Evolutionary conservation across 2,113 vertebrate genomes (phyloP).

Genomic region (Gobio gobio): DNA sequence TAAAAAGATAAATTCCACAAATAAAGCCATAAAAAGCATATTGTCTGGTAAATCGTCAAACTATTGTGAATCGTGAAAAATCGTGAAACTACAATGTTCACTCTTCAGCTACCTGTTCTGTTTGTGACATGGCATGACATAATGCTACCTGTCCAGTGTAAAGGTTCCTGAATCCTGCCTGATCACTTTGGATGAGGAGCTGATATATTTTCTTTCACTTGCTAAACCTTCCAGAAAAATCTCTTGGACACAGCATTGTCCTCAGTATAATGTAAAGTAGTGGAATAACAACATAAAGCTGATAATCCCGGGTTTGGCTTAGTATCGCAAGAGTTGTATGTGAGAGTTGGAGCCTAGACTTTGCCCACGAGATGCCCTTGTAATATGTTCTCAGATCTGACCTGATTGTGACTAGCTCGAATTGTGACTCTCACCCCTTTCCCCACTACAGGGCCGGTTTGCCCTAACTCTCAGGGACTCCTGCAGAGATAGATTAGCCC

Average conservation of each 20-base stretch:
- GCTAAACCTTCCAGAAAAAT: background rate
- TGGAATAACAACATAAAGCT: background rate
- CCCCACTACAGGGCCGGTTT: background rate
- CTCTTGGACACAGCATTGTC: background rate
- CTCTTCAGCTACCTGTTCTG: background rate
- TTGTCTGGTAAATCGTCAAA: background rate
- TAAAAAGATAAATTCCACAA: background rate
- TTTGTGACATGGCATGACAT: background rate
- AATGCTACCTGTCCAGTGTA: background rate
- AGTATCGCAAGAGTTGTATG: background rate
- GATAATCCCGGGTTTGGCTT: background rate
- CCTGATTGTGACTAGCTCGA: background rate
- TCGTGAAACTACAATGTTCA: background rate
- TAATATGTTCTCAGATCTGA: conserved; percentile 8
- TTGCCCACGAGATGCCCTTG: background rate
- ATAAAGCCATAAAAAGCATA: background rate
- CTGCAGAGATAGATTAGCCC: conserved; percentile 58
- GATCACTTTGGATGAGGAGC: background rate
- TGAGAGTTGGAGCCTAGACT: background rate
- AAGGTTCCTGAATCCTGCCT: background rate
- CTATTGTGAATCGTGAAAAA: background rate
- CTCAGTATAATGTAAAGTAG: background rate
- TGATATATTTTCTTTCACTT: background rate
- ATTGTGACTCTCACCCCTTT: conserved; percentile 1
- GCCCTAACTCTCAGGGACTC: conserved; percentile 28